Percentiles rank a stretch among this genome's conserved stretches.
Conservation (phyloP, 2,888 invertebrate genomes). For the Fragum sueziense region DNA sequence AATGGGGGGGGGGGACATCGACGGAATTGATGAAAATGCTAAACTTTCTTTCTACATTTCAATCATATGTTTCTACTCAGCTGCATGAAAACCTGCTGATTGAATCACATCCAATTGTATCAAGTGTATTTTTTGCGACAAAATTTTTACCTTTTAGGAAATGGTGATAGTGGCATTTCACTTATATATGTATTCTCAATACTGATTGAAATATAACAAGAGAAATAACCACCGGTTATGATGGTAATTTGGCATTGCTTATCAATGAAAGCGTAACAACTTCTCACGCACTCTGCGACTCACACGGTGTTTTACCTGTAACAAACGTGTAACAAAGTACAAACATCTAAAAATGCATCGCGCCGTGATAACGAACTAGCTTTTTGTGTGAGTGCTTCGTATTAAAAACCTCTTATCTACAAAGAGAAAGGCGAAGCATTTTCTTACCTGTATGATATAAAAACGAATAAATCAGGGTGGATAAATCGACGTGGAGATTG, state of each 20-base stretch:
- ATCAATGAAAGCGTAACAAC: constrained; percentile 2
- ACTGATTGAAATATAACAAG: neutral
- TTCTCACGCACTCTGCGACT: constrained; percentile 24
- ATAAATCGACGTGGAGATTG: too few species aligned
- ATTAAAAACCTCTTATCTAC: neutral
- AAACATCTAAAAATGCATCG: constrained; percentile 11
- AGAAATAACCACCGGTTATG: neutral
- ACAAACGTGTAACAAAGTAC: neutral
- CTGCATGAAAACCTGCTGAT: neutral
- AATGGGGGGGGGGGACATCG: too few species aligned
- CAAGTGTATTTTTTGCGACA: neutral
- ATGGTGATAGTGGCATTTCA: neutral
- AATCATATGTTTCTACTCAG: neutral
- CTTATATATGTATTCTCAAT: neutral
- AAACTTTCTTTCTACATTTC: too few species aligned
- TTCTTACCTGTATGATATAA: neutral
- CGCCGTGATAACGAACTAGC: constrained; percentile 9
- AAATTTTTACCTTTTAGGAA: neutral
- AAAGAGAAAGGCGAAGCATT: neutral
- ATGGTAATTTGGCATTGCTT: neutral
- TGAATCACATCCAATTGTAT: neutral
- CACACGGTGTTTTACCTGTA: neutral
- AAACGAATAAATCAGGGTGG: too few species aligned
- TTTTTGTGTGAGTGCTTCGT: constrained; percentile 1
- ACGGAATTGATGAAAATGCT: too few species aligned